A percentile compares a stretch with the other conserved stretches of the same genome.
Evolutionary conservation across 2,113 vertebrate genomes (phyloP).

Genomic region (Pan troglodytes): NHGRI_mPanTro3-v2.1_pri NC_072398.2:79654001-79654500

Average conservation of each 20-base stretch:
- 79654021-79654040: neutral
- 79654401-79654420: neutral
- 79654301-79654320: neutral
- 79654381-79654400: rapidly evolving
- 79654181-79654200: neutral
- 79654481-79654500: rapidly evolving
- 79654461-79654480: rapidly evolving
- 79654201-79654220: neutral
- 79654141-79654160: neutral
- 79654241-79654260: neutral
- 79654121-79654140: neutral
- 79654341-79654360: neutral
- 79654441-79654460: rapidly evolving
- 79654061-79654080: neutral
- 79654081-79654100: neutral
- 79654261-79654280: too few species aligned
- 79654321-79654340: neutral
- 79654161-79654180: neutral
- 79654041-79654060: neutral
- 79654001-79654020: neutral
- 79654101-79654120: neutral
- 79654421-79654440: rapidly evolving
- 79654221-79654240: neutral
- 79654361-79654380: neutral
- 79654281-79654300: neutral